Percentiles rank a stretch among this genome's conserved stretches.
Conservation (phyloP, 2,888 invertebrate genomes). For the Aphrophora alni region DNA sequence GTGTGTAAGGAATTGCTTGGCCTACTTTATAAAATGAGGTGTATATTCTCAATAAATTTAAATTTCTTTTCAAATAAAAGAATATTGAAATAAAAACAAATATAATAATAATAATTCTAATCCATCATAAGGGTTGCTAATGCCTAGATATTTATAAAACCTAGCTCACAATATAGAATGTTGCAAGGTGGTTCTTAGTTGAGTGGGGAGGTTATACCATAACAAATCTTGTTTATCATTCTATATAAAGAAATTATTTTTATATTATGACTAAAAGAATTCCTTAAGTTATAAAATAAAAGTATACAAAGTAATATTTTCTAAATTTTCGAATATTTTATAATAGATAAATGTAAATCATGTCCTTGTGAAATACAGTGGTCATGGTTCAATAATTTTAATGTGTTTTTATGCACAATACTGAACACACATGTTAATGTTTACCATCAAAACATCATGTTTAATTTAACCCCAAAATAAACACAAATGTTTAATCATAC, state of each 20-base stretch:
- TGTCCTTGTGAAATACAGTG: not conserved
- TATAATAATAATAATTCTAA: too few species aligned
- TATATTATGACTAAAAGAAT: not conserved
- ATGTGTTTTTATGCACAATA: not conserved
- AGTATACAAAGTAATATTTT: not conserved
- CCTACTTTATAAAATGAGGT: too few species aligned
- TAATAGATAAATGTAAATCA: not conserved
- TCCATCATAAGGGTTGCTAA: too few species aligned
- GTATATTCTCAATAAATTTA: too few species aligned
- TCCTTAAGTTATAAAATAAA: not conserved
- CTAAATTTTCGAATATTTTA: not conserved
- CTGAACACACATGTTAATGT: not conserved
- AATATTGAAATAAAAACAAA: too few species aligned
- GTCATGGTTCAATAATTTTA: constrained; percentile 6
- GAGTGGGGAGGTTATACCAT: not conserved
- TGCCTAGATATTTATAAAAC: not conserved
- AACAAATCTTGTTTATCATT: not conserved
- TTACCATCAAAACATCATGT: not conserved
- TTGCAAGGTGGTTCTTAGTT: not conserved
- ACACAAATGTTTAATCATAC: not conserved
- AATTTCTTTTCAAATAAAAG: too few species aligned
- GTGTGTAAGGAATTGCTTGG: too few species aligned
- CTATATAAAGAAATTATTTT: not conserved
- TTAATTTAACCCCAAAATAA: not conserved
- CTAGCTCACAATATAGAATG: not conserved